Conservation (phyloP, 2,888 invertebrate genomes). For the Epinotia nisella region DNA sequence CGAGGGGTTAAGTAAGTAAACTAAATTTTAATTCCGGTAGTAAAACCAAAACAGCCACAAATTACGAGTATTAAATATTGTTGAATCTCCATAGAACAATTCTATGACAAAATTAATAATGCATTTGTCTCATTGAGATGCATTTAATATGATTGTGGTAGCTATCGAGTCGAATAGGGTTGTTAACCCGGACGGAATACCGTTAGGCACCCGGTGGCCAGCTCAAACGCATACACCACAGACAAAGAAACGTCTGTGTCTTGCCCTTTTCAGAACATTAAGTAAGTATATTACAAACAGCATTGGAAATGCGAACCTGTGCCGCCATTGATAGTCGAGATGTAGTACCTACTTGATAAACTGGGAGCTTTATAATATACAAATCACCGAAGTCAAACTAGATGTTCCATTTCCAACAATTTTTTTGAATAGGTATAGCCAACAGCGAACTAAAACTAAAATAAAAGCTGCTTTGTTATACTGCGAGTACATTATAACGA, state of each 20-base stretch:
- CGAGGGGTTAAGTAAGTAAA: too few relatives aligned
- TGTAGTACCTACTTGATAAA: neutral
- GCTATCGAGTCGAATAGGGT: constrained; percentile 52
- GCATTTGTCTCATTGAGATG: neutral
- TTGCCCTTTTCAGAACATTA: constrained; percentile 33
- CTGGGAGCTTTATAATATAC: neutral
- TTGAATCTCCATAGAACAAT: neutral
- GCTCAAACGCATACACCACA: constrained; percentile 47
- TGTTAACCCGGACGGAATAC: constrained; percentile 55
- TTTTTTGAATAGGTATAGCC: neutral
- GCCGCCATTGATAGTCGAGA: constrained; percentile 8
- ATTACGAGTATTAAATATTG: neutral
- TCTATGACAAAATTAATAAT: neutral
- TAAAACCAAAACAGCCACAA: neutral
- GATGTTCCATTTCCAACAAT: neutral
- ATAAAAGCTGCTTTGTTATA: constrained; percentile 1
- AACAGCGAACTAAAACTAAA: constrained; percentile 16
- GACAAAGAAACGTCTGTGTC: constrained; percentile 23
- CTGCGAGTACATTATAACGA: neutral
- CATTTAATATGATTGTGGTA: constrained; percentile 21
- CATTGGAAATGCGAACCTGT: constrained; percentile 6
- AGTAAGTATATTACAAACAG: constrained; percentile 8
- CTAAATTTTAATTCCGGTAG: too few relatives aligned
- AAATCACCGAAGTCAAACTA: neutral
- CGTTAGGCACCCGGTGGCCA: constrained; percentile 53